Base-by-base conservation (phyloP, 2,113 vertebrate genomes). In the Brachirus orientalis region DNA sequence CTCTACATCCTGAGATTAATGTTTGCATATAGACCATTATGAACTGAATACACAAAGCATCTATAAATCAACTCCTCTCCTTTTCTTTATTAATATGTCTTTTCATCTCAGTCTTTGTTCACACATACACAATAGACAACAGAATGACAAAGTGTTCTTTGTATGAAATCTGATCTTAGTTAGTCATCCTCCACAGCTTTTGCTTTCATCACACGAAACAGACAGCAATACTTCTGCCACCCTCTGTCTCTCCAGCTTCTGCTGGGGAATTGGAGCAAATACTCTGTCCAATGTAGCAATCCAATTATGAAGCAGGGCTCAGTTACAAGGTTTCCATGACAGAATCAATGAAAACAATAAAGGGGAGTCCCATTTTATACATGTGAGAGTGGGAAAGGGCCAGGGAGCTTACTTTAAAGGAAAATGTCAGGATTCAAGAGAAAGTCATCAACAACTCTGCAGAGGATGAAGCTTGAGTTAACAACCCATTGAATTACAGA, bases 261-360 rank as follows among this genome's bases (percentile, higher is more conserved):
- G 28, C 52, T 33, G 56, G 59, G 47, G 61, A 72, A 72, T 12
- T 72, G 70, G 56, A 52, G 63, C 79, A 72, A 12, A 43, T 48
- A 79, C 67, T 72, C 73, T 66, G 78, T 72, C 63, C 76, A 63
- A 63, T 60, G 65, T 44, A 46, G 75, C 77, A 72, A 87, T 83
- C 79, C 84, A 85, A 91, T 92, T 89, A 92, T 88, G 81, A 88
- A 84, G 81, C 59, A 70, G 71, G 35, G 76, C 77, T 70, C 65
- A 62, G 86, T 79, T 84, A 87, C 86, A 86, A 86, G 85, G 84
- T 68, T 83, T 77, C 81, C 63, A 75, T 77, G 84, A 84, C 88
- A 88, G 85, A 89, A 92, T 92, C 91, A 87, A 92, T 92, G 78
- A 89, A 90, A 89, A 90, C 87, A 84, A 90, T 91, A 86, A 75